Conservation (phyloP, 1,140 invertebrate genomes). For the Drosophila lini region DNA sequence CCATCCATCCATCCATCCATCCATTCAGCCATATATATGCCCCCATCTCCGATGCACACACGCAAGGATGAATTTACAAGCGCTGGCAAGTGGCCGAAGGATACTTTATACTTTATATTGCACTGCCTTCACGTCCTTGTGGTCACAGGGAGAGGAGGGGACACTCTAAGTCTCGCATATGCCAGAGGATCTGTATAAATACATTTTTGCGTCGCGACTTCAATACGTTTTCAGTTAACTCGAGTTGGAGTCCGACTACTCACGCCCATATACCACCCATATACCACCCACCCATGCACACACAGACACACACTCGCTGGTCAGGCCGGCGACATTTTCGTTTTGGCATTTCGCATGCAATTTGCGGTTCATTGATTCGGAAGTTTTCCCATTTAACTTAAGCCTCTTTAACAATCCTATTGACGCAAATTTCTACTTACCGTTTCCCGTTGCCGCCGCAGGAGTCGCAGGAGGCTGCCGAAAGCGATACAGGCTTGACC, state of each 20-base stretch:
- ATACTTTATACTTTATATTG: slow-evolving; percentile 53
- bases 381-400: slow-evolving; percentile 84
- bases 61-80: slow-evolving; percentile 46
- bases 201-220: slow-evolving; percentile 53
- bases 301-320: slow-evolving; percentile 16
- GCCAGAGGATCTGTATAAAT: slow-evolving; percentile 28
- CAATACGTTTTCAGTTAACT: slow-evolving; percentile 50
- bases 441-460: slow-evolving; percentile 28
- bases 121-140: slow-evolving; percentile 24
- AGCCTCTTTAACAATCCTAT: slow-evolving; percentile 84
- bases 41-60: neutral
- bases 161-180: slow-evolving; percentile 18
- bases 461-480: neutral
- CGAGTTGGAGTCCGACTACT: neutral
- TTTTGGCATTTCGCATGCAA: slow-evolving; percentile 84
- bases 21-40: neutral
- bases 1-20: neutral
- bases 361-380: slow-evolving; percentile 84
- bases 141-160: slow-evolving; percentile 9
- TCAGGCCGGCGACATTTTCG: slow-evolving; percentile 73
- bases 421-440: slow-evolving; percentile 83
- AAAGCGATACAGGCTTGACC: neutral
- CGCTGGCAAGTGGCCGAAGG: slow-evolving; percentile 39
- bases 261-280: slow-evolving; percentile 7
- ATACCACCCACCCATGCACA: slow-evolving; percentile 6